phyloP scores from a whole-genome alignment of 1,140 invertebrate species.

The Steinernema khuongi region DNA sequence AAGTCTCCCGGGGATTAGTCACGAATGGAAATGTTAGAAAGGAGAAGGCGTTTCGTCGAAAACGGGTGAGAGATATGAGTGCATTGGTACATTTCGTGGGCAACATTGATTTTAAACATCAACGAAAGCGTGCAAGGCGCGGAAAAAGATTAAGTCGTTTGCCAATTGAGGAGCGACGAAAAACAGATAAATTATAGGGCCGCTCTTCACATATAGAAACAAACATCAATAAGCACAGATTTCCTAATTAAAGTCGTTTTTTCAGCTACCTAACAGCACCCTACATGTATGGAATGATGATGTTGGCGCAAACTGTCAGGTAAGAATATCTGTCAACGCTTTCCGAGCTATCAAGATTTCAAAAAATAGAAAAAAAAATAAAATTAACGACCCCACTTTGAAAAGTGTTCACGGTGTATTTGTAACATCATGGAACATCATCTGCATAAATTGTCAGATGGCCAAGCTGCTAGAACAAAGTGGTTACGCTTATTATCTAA shows the following conservation, averaged over 20 bases:
- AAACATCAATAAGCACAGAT: neutral
- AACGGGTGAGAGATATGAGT: neutral
- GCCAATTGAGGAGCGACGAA: neutral
- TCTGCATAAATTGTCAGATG: too few relatives aligned
- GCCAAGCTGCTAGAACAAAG: too few relatives aligned
- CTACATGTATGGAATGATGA: constrained; percentile 41
- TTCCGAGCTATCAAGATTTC: too few relatives aligned
- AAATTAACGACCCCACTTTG: too few relatives aligned
- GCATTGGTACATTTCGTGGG: neutral
- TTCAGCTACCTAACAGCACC: constrained; percentile 39
- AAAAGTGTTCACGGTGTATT: too few relatives aligned
- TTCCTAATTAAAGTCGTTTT: neutral
- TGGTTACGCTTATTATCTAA: too few relatives aligned
- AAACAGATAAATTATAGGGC: neutral
- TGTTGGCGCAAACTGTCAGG: constrained; percentile 33
- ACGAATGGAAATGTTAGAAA: neutral
- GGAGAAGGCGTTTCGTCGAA: neutral
- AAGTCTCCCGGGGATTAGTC: neutral
- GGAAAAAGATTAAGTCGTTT: neutral
- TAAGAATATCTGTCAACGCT: neutral
- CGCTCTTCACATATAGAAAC: neutral
- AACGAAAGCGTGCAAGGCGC: neutral
- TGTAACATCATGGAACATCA: too few relatives aligned
- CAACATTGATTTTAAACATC: constrained; percentile 9
- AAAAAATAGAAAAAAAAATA: too few relatives aligned